Percentiles rank a stretch among this genome's conserved stretches.
phyloP scores from a whole-genome alignment of 1,140 invertebrate species.

The Metopolophium dirhodum region DNA sequence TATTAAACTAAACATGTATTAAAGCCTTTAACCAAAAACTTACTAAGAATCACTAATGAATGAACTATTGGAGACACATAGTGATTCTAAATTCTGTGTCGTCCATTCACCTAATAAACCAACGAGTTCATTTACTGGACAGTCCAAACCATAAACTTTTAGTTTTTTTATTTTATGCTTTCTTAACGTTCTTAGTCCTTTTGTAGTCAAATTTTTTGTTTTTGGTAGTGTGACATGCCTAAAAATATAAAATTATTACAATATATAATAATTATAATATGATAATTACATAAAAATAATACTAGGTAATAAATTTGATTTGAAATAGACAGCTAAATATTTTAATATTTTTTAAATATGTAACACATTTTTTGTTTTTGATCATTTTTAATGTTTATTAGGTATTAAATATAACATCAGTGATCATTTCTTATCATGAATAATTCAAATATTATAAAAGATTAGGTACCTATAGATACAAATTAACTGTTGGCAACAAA shows the following conservation, averaged over 20 bases:
- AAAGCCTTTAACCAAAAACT: neutral
- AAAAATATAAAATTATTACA: conserved; percentile 49
- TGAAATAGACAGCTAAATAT: neutral
- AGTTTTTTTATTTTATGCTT: conserved; percentile 73
- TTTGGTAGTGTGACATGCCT: conserved; percentile 68
- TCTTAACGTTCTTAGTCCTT: conserved; percentile 72
- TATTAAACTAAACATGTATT: neutral
- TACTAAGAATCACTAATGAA: conserved; percentile 63
- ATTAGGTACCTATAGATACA: neutral
- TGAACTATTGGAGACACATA: conserved; percentile 74
- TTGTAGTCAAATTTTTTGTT: conserved; percentile 68
- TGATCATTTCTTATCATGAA: no score
- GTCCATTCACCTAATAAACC: conserved; percentile 78
- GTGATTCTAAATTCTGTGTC: conserved; percentile 70
- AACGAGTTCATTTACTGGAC: conserved; percentile 73
- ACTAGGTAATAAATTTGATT: neutral
- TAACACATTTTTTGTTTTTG: neutral
- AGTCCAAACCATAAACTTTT: conserved; percentile 70
- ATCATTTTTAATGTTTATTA: neutral
- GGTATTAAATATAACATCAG: neutral
- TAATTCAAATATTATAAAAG: no score
- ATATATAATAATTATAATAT: neutral
- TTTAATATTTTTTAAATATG: neutral
- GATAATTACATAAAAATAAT: neutral
- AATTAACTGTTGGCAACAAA: neutral